Evolutionary conservation across 2,113 vertebrate genomes (phyloP), one percentile per base, ranked within the genome.

Genomic region (Plotosus lineatus): DNA sequence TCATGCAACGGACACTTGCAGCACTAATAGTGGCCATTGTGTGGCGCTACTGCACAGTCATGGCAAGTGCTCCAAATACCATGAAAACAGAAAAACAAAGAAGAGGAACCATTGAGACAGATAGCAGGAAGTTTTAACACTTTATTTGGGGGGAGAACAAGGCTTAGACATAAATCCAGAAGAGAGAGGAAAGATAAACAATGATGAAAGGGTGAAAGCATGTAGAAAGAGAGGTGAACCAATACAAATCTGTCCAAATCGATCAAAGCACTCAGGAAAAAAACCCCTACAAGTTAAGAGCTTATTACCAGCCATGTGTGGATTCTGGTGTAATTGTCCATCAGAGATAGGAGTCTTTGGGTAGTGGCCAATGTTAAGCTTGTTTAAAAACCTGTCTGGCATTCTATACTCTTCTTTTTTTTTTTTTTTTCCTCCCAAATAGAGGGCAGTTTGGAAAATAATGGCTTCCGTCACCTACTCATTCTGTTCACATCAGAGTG

Each of bases 101-200:
- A 85, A 83, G 84, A 85, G 69, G 66, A 85, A 82, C 82, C 76
- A 86, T 51, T 82, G 63, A 42, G 76, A 84, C 69, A 72, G 84
- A 48, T 51, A 85, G 84, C 61, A 84, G 65, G 82, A 83, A 31
- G 69, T 85, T 89, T 65, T 56, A 60, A 60, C 23, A 48, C 36
- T 80, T 80, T 80, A 65, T 75, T 74, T 53, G 77, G 85, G 55
- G 79, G 46, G 17, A 73, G 85, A 84, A 63, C 71, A 58, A 55
- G 80, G 60, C 79, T 66, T 61, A 78, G 26, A 86, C 84, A 84
- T 48, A 82, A 53, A 63, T 87, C 87, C 81, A 89, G 91, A 93
- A 93, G 88, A 91, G 88, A 80, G 50, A 85, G 84, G 88, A 91
- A 88, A 87, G 31, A 91, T 92, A 91, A 63, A 85, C 50, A 81